Evolutionary conservation across 2,888 invertebrate species (phyloP), one percentile per base, ranked within the genome.

Genomic region (Lissonota sp.): DNA sequence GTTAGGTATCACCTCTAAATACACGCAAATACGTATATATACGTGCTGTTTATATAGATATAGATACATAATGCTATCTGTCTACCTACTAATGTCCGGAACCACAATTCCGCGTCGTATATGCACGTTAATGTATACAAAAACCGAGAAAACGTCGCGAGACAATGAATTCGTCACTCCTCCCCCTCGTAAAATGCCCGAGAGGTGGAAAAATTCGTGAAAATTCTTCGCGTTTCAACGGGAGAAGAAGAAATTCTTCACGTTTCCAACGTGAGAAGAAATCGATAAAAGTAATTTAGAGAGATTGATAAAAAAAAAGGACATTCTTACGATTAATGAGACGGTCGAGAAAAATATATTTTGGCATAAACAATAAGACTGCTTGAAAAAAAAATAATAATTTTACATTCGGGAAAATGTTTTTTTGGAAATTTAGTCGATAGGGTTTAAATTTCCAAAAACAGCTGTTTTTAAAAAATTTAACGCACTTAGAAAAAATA

Each of bases 111-210:
- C 60, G 14, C 39, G 60, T 12, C 42, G 42, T 60, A 14, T 60
- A 60, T 42, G 42, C 12, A 49, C n/a, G 49, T n/a, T 49, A 49
- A 49, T 49, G 49, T n/a, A 49, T 49, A 12, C 12, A 39, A n/a
- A 39, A 39, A 6, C n/a, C 6, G 42, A 57, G 42, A 39, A 4
- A 60, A n/a, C 42, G 8, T 39, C 42, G 60, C n/a, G 60, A 46
- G 64, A 64, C 64, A 49, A 64, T 64, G 49, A 51, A 58, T 46
- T 70, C 58, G 58, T 70, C 58, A 58, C 70, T 26, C 3, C 26
- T 26, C 26, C 3, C 3, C 26, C 26, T 26, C 26, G 26, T 26
- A 26, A 26, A 26, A 3, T 2, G 26, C 26, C 26, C 26, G 26
- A 26, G 58, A 53, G 42, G 26, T 49, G 53, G 62, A 7, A 37